Evolutionary conservation across 1,140 invertebrate species (phyloP).

Genomic region (Stegodyphus mimosarum): DNA sequence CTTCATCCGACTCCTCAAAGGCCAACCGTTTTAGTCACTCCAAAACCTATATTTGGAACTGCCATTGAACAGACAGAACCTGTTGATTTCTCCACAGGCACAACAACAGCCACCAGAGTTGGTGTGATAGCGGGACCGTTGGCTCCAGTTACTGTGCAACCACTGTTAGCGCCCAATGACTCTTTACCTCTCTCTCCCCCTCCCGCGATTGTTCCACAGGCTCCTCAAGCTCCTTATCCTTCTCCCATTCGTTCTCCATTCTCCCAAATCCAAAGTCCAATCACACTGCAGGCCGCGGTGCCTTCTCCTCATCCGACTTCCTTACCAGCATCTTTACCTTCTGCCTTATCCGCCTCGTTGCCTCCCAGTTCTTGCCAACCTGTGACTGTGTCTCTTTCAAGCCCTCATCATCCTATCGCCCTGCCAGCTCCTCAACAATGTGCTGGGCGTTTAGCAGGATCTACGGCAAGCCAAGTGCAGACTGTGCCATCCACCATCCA

Average conservation of each 20-base stretch:
- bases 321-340: conserved; percentile 11
- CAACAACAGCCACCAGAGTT: conserved; percentile 24
- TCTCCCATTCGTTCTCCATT: conserved; percentile 33
- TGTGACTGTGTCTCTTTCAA: conserved; percentile 1
- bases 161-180: neutral
- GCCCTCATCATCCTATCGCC: neutral
- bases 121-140: conserved; percentile 29
- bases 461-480: conserved; percentile 16
- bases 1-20: conserved; percentile 47
- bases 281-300: conserved; percentile 3
- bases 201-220: conserved; percentile 20
- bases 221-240: conserved; percentile 6
- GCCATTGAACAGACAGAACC: conserved; percentile 76
- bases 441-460: neutral
- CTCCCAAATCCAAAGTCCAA: conserved; percentile 51
- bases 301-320: conserved; percentile 22
- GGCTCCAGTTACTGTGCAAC: conserved; percentile 18
- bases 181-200: conserved; percentile 7
- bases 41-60: conserved; percentile 71
- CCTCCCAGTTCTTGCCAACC: conserved; percentile 26
- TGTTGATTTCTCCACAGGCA: conserved; percentile 75
- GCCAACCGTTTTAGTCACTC: conserved; percentile 68
- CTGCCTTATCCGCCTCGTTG: conserved; percentile 1
- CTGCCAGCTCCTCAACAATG: conserved; percentile 1
- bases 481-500: conserved; percentile 33